Evolutionary conservation across 2,888 invertebrate genomes (phyloP), one percentile per base, ranked within the genome.

Genomic region (Sinopyrophorus schimmeli): DNA sequence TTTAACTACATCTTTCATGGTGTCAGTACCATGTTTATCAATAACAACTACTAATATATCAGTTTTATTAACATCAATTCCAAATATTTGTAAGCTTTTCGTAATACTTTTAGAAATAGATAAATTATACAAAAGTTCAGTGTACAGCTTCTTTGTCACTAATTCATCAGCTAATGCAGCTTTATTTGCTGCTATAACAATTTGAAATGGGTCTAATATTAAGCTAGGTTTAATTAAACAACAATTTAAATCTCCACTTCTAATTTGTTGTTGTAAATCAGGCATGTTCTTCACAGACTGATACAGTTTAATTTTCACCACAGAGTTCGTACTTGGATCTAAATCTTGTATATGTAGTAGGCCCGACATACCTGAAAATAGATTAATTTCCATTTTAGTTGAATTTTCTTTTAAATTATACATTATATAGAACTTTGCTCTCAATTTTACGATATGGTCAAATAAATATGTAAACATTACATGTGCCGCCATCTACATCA

Each of bases 31-130:
- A 5, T 53, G 54, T 16, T 71, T 64, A 23, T 71, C 66, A 42
- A 82, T 60, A 1, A 74, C 58, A 9, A 72, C 74, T 11, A 80
- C 68, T 17, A 82, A 54, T 34, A 81, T 64, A 51, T 75, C 72
- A 5, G 61, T 71, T 43, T 77, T 77, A 1, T 67, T 66, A 40
- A 77, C 77, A 30, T 71, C 68, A 10, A 83, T 76, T 1, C 87
- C 86, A 71, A 87, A 87, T 49, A 76, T 82, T 35, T 68, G 74
- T 34, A 89, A 72, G 51, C 87, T 84, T 55, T 82, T 80, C 2
- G 82, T 77, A 54, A 88, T 88, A 59, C 85, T 86, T 63, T 81
- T 84, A 0, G 84, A 80, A 1, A 80, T 69, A 0, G 86, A 86
- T 47, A 88, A 72, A 67, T 83, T 84, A 64, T 78, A 87, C 10